Evolutionary conservation across 2,888 invertebrate species (phyloP), one percentile per base, ranked within the genome.

Genomic region (Acanthosoma haemorrhoidale): DNA sequence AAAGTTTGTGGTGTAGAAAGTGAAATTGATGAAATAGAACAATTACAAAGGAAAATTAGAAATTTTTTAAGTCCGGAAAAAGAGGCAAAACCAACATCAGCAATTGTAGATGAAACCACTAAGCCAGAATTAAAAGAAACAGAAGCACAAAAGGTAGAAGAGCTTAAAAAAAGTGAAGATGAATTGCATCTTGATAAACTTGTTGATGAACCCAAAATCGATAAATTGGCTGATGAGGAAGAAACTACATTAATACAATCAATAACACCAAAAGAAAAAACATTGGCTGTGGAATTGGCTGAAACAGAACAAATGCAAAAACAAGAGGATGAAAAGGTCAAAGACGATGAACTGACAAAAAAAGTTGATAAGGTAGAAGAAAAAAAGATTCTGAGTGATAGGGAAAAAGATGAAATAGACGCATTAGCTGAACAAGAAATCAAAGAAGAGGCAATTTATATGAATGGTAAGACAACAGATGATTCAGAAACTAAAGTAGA

Each of bases 201-300:
- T 51, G 51, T 5, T 5, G 13, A 25, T 51, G 4, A 51, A 51
- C 13, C 13, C 13, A 25, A 51, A 3, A n/a, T 4, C 11, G 25
- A 2, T 4, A 25, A 51, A 51, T 18, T 25, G 0, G 21, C 21
- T 43, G 18, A 8, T 25, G 51, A 51, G 29, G 21, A 51, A 25
- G 51, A 51, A 71, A 18, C n/a, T 64, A 73, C 25, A 36, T n/a
- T 16, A 64, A 72, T 36, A 61, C 60, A n/a, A 34, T 67, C 18
- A 34, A n/a, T n/a, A n/a, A n/a, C 8, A 6, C 18, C 43, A 32
- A 43, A 71, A 25, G 58, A 38, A 5, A 36, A 59, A 58, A 75
- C 75, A n/a, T n/a, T 51, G n/a, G 51, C 51, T 51, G 16, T 25
- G 8, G 51, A 51, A 51, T 25, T 51, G n/a, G 25, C 32, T 0